Evolutionary conservation across 2,888 invertebrate genomes (phyloP), one percentile per base, ranked within the genome.

Genomic region (Crocallis elinguaria): DNA sequence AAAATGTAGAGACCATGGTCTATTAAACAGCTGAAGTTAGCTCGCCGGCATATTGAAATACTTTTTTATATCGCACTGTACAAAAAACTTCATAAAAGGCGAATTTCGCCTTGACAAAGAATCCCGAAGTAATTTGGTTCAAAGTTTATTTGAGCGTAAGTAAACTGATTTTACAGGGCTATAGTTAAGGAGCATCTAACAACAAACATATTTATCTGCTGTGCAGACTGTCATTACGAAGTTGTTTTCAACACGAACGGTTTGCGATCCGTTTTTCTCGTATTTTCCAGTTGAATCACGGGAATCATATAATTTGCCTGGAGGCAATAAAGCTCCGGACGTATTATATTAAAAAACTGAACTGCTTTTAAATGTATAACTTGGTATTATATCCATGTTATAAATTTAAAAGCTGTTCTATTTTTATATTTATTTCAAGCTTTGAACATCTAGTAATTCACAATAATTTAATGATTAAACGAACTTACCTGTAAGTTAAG

Each of bases 261-360:
- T 51, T 62, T 50, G 57, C 52, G 54, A 66, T 64, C 53, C 56
- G 63, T 53, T 69, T 67, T 62, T 39, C 35, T 44, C 36, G 41
- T 27, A 64, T 62, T 66, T 69, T 66, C 50, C 59, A 61, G 57
- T 60, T 63, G 62, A 66, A 62, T 66, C 51, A 60, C 55, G 58
- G 38, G 63, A 69, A 66, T 73, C 53, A 69, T 67, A 71, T 69
- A 75, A 69, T 25, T 39, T 11, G 27, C 13, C 12, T 52, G 66
- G 57, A 46, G 64, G 62, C 64, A 49, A 56, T 62, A 70, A 25
- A 23, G 23, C 13, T 25, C 38, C 9, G 7, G 14, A 23, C 1
- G 1, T 23, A 23, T 3, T 23, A 23, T 23, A 8, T 6, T 7
- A 8, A 23, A 23, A 23, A 23, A 23, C n/a, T n/a, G n/a, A n/a